Evolutionary conservation across 2,113 vertebrate genomes (phyloP).

Genomic region (Microtus richardsoni): DNA sequence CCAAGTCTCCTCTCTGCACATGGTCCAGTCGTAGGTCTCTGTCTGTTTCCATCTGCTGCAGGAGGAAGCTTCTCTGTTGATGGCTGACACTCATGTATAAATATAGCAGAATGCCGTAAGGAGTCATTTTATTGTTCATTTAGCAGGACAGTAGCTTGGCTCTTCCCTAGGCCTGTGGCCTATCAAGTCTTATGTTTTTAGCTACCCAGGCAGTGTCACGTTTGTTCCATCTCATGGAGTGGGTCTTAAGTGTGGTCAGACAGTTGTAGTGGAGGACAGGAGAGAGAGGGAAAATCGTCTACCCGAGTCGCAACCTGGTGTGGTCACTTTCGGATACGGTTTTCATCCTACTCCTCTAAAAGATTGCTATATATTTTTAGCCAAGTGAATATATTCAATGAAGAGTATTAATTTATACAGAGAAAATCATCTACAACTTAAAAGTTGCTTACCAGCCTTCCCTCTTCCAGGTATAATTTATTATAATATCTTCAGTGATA

Average conservation of each 20-base stretch:
- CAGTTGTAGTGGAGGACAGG: background rate
- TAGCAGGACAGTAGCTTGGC: background rate
- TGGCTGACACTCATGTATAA: background rate
- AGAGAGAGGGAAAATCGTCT: background rate
- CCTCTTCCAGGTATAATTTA: background rate
- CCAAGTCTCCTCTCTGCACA: background rate
- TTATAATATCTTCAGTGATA: background rate
- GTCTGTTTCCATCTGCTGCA: background rate
- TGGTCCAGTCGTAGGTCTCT: background rate
- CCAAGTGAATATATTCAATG: conserved; percentile 35
- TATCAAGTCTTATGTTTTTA: background rate
- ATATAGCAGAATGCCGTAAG: background rate
- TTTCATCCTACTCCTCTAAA: conserved; percentile 30
- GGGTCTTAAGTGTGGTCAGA: background rate
- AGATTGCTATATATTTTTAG: background rate
- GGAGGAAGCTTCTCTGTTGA: background rate
- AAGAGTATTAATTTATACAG: background rate
- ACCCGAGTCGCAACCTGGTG: no score
- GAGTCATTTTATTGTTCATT: background rate
- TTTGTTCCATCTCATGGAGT: background rate
- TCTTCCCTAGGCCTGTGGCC: background rate
- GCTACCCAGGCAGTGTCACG: background rate
- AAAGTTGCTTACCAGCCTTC: background rate
- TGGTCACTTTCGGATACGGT: conserved; percentile 82
- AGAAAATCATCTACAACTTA: background rate